Base-by-base conservation (phyloP, 1,140 invertebrate genomes). In the Danaus melanippus region DNA sequence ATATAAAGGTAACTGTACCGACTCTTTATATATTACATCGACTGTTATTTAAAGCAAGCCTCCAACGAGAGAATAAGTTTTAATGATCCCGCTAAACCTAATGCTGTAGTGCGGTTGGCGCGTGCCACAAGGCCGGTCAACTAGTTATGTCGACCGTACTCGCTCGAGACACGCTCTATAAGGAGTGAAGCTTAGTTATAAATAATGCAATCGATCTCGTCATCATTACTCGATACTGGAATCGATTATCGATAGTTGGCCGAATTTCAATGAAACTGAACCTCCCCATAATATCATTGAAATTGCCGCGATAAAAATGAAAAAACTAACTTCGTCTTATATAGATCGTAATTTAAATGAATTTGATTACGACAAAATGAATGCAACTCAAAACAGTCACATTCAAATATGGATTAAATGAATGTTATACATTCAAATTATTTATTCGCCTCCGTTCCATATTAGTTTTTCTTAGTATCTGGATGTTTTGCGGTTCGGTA, bases 51-150 rank as follows among this genome's bases (percentile, higher is more conserved):
- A 48, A 46, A 43, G 59, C 58, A 50, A 59, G 59, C 50, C 59
- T 63, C 53, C 55, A 59, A 54, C 59, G 63, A 57, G 62, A 59
- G 66, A 62, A 62, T 59, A 71, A 60, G 56, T 63, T 71, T 65
- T 77, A 71, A 76, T 79, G 59, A 74, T 64, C 59, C 63, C 67
- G 60, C 58, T 74, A 76, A 79, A 79, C 79, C 75, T 72, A 74
- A 75, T 71, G 61, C 57, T 66, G 68, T 69, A 81, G 60, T 67
- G 64, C 59, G 62, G 60, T 58, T 62, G 80, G 79, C 82, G 80
- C 80, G 83, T 86, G 83, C 83, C 83, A 61, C 82, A 83, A 86
- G 83, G 83, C 74, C 83, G 77, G 67, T 69, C 69, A 66, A 72
- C 69, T 74, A 67, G 66, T 68, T 15, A 15, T 3, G 75, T 66